Evolutionary conservation across 2,888 invertebrate genomes (phyloP), one percentile per base, ranked within the genome.

Genomic region (Oligia fasciuncula): DNA sequence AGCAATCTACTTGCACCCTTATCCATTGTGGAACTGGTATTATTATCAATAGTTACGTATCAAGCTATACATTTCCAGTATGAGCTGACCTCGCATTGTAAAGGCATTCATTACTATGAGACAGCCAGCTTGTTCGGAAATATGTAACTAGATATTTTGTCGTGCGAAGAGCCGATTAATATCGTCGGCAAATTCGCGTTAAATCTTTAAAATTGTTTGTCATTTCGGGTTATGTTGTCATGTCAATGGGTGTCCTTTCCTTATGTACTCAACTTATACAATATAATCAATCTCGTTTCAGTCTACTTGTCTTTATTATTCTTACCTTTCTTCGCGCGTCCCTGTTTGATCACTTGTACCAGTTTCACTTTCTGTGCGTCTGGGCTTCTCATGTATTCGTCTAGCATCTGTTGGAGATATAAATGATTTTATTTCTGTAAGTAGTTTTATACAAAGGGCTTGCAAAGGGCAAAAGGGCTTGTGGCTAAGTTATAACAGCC

Each of bases 281-380:
- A 67, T 72, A 73, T 71, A 57, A 75, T 81, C 82, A 84, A 73
- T 85, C 75, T 85, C 69, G 35, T 79, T 57, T 79, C 86, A 83
- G 86, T 83, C 84, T 85, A 79, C 72, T 81, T 74, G 19, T 82
- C 65, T 66, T 80, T 74, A 79, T 90, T 89, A 93, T 93, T 95
- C 88, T 94, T 95, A 62, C 90, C 76, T 79, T 93, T 94, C 91
- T 93, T 95, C 19, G 79, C 83, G 67, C 92, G 90, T 54, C 92
- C 93, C 76, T 94, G 94, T 85, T 95, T 95, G 67, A 96, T 94
- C 0, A 96, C 93, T 84, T 96, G 95, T 9, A 96, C 94, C 46
- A 96, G 89, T 81, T 95, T 96, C 23, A 95, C 86, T n/a, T 93
- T 91, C 78, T 95, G 95, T 0, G 95, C 94, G 46, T 94, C 94